These are phyloP conservation scores for Danio albolineatus DNA, from an alignment of 2,797 vertebrate genomes.

Conservation along the genomic window DNA sequence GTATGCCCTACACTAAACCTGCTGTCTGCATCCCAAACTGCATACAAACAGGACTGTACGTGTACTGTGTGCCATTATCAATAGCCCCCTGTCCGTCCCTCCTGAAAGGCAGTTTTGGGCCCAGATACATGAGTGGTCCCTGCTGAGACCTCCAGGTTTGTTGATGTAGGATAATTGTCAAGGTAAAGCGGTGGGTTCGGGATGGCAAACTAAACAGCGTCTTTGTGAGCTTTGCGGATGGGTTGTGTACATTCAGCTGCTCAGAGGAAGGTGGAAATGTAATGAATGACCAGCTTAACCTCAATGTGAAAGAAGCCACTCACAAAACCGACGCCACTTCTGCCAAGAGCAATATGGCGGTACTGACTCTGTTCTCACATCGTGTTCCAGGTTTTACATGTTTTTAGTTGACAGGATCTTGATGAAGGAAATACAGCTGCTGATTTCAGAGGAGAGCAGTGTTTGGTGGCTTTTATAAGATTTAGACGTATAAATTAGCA, in stretches of 20 bases:
- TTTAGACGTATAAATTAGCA: slow-evolving; percentile 5
- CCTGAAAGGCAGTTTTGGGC: slow-evolving; percentile 1
- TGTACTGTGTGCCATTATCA: slow-evolving; percentile 51
- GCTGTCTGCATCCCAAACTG: slow-evolving; percentile 40
- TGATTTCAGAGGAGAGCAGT: neutral
- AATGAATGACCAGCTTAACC: slow-evolving; percentile 3
- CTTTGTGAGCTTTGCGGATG: slow-evolving; percentile 41
- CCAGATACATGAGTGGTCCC: slow-evolving; percentile 19
- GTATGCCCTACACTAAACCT: neutral
- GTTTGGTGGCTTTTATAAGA: neutral
- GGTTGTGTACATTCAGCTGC: slow-evolving; percentile 20
- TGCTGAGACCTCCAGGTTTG: slow-evolving; percentile 31
- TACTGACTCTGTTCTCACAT: slow-evolving; percentile 18
- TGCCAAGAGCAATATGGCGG: slow-evolving; percentile 28
- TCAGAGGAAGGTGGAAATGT: neutral
- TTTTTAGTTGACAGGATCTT: slow-evolving; percentile 23
- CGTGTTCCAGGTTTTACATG: slow-evolving; percentile 23
- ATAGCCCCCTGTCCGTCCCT: slow-evolving; percentile 49
- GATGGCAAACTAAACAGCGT: slow-evolving; percentile 33
- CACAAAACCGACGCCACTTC: neutral
- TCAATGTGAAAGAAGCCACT: slow-evolving; percentile 37
- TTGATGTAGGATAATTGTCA: slow-evolving; percentile 54
- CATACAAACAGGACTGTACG: slow-evolving; percentile 37
- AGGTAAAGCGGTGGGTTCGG: slow-evolving; percentile 20
- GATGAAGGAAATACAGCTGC: slow-evolving; percentile 26